A percentile compares a stretch with the other conserved stretches of the same genome.
Conservation (phyloP, 2,888 invertebrate genomes). For the Campopleginae sp. region DNA sequence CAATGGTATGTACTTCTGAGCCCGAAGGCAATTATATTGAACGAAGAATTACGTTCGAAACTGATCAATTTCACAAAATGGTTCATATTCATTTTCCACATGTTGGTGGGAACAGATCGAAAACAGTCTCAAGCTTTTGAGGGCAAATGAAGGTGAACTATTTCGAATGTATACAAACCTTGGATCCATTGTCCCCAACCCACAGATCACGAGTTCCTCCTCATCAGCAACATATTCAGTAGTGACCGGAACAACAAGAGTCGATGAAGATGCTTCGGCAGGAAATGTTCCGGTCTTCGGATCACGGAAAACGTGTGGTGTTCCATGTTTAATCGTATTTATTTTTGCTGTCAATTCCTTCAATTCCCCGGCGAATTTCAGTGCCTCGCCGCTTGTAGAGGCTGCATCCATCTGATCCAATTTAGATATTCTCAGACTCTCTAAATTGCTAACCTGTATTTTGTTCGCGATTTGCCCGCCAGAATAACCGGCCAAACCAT, state of each 20-base stretch:
- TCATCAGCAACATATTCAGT: slow-evolving; percentile 13
- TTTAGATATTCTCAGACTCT: neutral
- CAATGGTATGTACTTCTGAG: no score
- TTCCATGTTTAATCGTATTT: slow-evolving; percentile 27
- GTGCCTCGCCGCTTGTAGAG: neutral
- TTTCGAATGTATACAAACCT: neutral
- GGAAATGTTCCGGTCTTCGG: slow-evolving; percentile 17
- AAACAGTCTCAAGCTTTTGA: neutral
- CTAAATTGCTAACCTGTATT: neutral
- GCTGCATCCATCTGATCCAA: slow-evolving; percentile 14
- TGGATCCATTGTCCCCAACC: neutral
- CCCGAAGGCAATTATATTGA: neutral
- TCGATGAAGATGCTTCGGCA: slow-evolving; percentile 12
- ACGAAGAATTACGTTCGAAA: neutral
- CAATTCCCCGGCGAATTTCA: neutral
- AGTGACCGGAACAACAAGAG: neutral
- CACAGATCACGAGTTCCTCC: no score
- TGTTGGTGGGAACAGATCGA: neutral
- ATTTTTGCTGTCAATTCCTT: neutral
- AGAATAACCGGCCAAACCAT: slow-evolving; percentile 23
- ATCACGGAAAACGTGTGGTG: neutral
- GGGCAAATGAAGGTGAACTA: neutral
- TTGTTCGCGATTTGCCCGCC: slow-evolving; percentile 4
- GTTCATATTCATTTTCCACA: neutral
- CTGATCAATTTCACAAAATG: neutral